phyloP scores from a whole-genome alignment of 2,113 vertebrate species.

The Ptyas mucosa region DNA sequence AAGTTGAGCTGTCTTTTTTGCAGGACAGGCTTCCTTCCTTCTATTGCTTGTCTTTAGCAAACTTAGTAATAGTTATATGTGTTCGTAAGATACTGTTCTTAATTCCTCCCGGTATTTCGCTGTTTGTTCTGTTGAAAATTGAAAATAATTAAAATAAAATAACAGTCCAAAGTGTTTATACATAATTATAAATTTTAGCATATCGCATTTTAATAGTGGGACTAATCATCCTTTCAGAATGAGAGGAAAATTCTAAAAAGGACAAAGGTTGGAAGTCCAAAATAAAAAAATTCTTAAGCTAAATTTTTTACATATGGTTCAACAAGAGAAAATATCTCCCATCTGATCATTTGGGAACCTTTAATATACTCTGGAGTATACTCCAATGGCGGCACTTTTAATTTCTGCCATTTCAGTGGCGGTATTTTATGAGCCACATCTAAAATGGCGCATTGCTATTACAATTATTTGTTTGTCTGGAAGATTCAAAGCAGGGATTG shows the following conservation, averaged over 20 bases:
- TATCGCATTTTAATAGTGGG: neutral
- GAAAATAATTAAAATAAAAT: neutral
- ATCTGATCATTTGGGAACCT: neutral
- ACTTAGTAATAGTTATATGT: neutral
- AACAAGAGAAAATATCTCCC: neutral
- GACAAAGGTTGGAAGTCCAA: neutral
- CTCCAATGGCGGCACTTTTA: neutral
- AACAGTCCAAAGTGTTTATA: neutral
- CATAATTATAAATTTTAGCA: neutral
- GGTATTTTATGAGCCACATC: neutral
- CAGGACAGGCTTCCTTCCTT: neutral
- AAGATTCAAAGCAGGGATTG: neutral
- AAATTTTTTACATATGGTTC: neutral
- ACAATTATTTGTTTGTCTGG: neutral
- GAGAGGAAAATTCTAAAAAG: neutral
- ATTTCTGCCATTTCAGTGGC: slow-evolving; percentile 1
- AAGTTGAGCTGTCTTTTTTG: neutral
- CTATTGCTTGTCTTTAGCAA: neutral
- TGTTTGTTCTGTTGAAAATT: neutral
- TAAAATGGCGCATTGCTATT: slow-evolving; percentile 2
- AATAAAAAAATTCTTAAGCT: neutral
- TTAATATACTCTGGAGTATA: neutral
- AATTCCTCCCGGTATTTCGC: neutral
- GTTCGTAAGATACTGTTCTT: neutral
- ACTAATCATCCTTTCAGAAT: neutral